A percentile compares a stretch with the other conserved stretches of the same genome.
phyloP scores from a whole-genome alignment of 2,797 vertebrate species.

The Cryptoprocta ferox region DNA sequence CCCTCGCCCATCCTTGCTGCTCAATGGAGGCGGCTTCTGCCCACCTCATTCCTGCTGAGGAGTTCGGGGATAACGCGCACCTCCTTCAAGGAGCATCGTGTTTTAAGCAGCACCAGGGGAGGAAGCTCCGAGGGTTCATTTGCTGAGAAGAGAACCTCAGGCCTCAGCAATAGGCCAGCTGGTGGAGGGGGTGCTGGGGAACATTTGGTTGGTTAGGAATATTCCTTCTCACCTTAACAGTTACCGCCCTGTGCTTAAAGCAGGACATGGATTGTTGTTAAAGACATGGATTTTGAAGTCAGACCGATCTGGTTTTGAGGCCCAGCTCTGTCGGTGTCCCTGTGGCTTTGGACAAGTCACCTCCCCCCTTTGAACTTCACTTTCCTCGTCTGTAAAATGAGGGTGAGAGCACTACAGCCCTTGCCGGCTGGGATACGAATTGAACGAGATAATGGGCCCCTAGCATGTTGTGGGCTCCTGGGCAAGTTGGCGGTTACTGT shows the following conservation, averaged over 20 bases:
- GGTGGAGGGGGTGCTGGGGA: background rate
- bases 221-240: background rate
- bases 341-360: background rate
- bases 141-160: background rate
- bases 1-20: background rate
- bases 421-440: background rate
- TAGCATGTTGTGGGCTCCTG: background rate
- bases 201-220: background rate
- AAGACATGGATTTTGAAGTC: slow-evolving; percentile 1
- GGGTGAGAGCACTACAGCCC: background rate
- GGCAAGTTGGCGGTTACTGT: background rate
- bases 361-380: background rate
- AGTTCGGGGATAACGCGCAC: background rate
- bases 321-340: background rate
- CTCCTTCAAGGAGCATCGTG: background rate
- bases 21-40: background rate
- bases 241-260: background rate
- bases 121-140: background rate
- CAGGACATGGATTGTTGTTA: background rate
- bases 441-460: background rate
- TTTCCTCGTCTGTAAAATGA: background rate
- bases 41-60: background rate
- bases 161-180: background rate
- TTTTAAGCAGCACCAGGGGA: background rate
- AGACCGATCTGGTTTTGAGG: background rate